phyloP scores from a whole-genome alignment of 1,140 invertebrate species.

The Drosophila ironensis region DNA sequence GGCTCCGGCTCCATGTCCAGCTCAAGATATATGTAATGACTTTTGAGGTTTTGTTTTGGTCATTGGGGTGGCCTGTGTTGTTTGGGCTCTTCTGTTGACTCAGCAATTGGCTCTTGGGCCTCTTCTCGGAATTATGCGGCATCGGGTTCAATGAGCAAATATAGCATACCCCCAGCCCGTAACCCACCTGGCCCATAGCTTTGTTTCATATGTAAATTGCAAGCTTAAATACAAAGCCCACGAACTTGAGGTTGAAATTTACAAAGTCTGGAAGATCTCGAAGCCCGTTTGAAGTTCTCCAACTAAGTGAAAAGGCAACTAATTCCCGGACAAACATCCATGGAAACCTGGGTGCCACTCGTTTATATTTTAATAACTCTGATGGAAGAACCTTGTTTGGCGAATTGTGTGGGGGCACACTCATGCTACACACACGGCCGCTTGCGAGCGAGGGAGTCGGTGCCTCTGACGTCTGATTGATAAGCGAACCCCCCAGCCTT shows the following conservation, averaged over 20 bases:
- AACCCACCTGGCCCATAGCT: background rate
- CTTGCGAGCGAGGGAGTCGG: constrained; percentile 38
- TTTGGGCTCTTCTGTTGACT: constrained; percentile 58
- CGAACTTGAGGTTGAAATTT: background rate
- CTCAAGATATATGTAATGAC: constrained; percentile 79
- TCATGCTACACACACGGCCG: too few species aligned
- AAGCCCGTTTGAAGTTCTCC: too few species aligned
- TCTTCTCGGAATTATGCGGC: constrained; percentile 71
- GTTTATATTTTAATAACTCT: constrained; percentile 61
- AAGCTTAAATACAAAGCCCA: constrained; percentile 38
- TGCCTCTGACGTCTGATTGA: constrained; percentile 74
- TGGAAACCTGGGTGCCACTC: background rate
- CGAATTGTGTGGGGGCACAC: too few species aligned
- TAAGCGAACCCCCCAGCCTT: constrained; percentile 67
- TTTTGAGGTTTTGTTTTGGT: constrained; percentile 78
- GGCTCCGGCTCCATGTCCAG: too few species aligned
- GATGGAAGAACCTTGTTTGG: constrained; percentile 68
- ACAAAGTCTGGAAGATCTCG: background rate
- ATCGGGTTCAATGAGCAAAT: constrained; percentile 54
- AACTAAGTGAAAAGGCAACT: too few species aligned
- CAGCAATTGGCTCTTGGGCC: constrained; percentile 61
- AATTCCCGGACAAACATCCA: constrained; percentile 16
- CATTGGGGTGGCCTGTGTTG: constrained; percentile 35
- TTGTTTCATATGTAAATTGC: constrained; percentile 58
- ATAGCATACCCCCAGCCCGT: background rate